phyloP scores from a whole-genome alignment of 2,113 vertebrate genomes.

The Phyllostomus discolor region DNA sequence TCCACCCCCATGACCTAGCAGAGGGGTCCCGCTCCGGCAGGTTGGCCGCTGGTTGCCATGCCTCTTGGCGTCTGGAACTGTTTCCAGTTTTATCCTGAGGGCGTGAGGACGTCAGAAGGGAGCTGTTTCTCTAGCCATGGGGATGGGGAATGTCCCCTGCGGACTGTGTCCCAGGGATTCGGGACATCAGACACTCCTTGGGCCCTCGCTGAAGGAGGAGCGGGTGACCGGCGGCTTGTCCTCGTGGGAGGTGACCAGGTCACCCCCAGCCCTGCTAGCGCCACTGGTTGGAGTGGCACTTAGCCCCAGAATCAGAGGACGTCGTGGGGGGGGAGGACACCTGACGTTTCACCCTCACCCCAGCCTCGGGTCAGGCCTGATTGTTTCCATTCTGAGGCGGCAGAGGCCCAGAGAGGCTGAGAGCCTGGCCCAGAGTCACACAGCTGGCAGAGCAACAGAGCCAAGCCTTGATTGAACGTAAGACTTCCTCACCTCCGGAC shows the following conservation, averaged over 20 bases:
- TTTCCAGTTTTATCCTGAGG: neutral
- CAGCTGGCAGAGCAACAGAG: neutral
- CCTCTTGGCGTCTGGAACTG: neutral
- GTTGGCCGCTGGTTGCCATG: neutral
- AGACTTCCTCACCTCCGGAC: neutral
- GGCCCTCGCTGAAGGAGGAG: neutral
- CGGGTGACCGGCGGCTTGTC: neutral
- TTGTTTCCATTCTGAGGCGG: neutral
- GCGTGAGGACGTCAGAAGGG: neutral
- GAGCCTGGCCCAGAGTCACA: neutral
- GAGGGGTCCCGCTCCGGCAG: neutral
- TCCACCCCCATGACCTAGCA: neutral
- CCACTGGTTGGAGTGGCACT: neutral
- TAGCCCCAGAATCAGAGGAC: neutral
- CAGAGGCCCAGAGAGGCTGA: neutral
- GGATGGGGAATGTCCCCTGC: neutral
- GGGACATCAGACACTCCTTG: neutral
- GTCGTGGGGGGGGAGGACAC: neutral
- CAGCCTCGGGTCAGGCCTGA: neutral
- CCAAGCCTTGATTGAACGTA: too few species aligned
- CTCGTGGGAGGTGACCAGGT: neutral
- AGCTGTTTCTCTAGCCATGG: neutral
- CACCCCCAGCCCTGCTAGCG: neutral
- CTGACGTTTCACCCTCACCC: neutral
- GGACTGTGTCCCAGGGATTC: neutral